Base-by-base conservation (phyloP, 2,888 invertebrate genomes). In the Drosophila sordidula region DNA sequence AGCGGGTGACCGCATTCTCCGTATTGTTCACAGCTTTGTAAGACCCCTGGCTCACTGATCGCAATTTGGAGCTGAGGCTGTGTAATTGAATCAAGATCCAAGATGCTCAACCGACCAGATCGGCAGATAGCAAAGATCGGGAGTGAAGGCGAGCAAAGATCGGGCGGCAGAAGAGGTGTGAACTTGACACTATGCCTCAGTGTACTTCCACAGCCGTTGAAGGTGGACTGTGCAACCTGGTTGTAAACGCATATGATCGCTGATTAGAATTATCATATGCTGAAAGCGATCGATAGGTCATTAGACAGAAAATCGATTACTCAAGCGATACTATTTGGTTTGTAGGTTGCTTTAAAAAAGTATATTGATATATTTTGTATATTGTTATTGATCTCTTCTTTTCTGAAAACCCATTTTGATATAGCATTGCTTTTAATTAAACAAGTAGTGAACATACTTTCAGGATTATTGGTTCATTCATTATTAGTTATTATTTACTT, bases 61-160 rank as follows among this genome's bases (percentile, higher is more conserved):
- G 47, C 75, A 83, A 86, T 73, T 69, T 63, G 56, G 52, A 81
- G 67, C 67, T 56, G 61, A 62, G 70, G 36, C 62, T 69, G 79
- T 87, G 85, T 75, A 87, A 81, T 84, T 78, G 75, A 75, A 78
- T 75, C 54, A 64, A 54, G 36, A 41, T 29, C 45, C 54, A 46
- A 61, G 49, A 9, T 55, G 47, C 22, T 44, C 22, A 45, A 5
- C 36, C 26, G 29, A 29, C 8, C 67, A 49, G 34, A 34, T 54
- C 52, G 36, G 6, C 39, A 66, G 41, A 25, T 50, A 32, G 52
- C 41, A n/a, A 42, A 32, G 9, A 29, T 26, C 14, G 36, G 22
- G 32, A 32, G 22, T 29, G 34, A 16, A 26, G n/a, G 32, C 26
- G n/a, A 39, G 11, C 3, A 8, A 6, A 22, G 16, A 34, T 34